phyloP scores from a whole-genome alignment of 1,140 invertebrate species.

The Aphaenogaster floridana region DNA sequence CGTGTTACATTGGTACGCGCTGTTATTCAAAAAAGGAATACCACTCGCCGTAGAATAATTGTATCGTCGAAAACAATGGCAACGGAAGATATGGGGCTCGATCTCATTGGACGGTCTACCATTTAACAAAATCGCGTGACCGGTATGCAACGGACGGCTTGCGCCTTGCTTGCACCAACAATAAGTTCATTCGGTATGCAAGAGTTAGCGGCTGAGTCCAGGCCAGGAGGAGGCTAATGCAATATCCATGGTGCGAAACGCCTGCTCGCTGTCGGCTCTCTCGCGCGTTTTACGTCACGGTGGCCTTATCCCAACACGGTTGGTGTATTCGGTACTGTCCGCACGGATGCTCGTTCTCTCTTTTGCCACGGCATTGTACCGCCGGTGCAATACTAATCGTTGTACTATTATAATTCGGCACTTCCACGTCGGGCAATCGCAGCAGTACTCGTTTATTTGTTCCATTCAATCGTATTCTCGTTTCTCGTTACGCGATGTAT shows the following conservation, averaged over 20 bases:
- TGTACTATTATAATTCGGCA: not conserved
- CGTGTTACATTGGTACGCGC: not conserved
- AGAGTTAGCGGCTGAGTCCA: slow-evolving; percentile 69
- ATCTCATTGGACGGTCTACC: not conserved
- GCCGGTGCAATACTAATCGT: slow-evolving; percentile 44
- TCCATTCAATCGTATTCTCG: slow-evolving; percentile 62
- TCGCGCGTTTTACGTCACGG: slow-evolving; percentile 2
- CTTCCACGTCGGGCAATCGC: slow-evolving; percentile 11
- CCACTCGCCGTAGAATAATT: slow-evolving; percentile 26
- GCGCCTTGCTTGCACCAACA: slow-evolving; percentile 39
- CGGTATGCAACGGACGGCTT: not conserved
- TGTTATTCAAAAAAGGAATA: not conserved
- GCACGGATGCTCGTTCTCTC: not conserved
- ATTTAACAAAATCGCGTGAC: slow-evolving; percentile 21
- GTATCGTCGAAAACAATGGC: slow-evolving; percentile 42
- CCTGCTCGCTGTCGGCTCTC: slow-evolving; percentile 10
- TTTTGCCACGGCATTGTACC: not conserved
- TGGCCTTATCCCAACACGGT: not conserved
- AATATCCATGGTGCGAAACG: slow-evolving; percentile 72
- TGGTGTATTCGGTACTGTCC: not conserved
- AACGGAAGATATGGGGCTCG: not conserved
- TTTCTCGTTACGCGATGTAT: slow-evolving; percentile 61
- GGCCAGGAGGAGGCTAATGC: slow-evolving; percentile 68
- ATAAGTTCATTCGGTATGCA: slow-evolving; percentile 79
- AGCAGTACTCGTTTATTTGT: slow-evolving; percentile 44